phyloP scores from a whole-genome alignment of 2,113 vertebrate species.

The Enhydra lutris region DNA sequence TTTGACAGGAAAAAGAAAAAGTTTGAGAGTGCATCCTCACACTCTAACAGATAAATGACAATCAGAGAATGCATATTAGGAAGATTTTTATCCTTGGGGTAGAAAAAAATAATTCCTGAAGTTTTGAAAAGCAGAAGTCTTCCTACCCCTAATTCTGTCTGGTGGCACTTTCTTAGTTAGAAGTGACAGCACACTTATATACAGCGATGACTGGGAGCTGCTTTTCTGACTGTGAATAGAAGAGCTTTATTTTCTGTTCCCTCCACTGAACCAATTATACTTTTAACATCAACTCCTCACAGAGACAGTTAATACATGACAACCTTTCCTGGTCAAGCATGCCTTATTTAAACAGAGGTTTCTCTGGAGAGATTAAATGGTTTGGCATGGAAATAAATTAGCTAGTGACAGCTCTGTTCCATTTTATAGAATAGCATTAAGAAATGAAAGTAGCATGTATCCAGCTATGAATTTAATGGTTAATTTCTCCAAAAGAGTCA shows the following conservation, averaged over 20 bases:
- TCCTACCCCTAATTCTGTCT: neutral
- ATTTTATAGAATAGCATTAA: conserved; percentile 39
- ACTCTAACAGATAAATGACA: neutral
- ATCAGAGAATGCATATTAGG: neutral
- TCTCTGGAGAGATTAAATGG: conserved; percentile 66
- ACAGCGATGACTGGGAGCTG: neutral
- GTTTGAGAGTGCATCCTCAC: neutral
- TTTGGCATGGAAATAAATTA: conserved; percentile 62
- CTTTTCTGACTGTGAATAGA: neutral
- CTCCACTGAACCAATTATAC: conserved; percentile 51
- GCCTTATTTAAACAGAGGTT: conserved; percentile 68
- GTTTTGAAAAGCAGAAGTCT: conserved; percentile 1
- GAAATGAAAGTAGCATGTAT: conserved; percentile 18
- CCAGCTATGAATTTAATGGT: neutral
- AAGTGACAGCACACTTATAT: conserved; percentile 1
- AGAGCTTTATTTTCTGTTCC: conserved; percentile 32
- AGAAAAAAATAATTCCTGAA: neutral
- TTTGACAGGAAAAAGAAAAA: neutral
- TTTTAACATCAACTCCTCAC: conserved; percentile 62
- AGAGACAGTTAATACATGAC: conserved; percentile 69
- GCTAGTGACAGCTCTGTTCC: conserved; percentile 29
- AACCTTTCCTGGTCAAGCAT: conserved; percentile 69
- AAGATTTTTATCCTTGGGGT: neutral
- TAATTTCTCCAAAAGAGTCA: neutral
- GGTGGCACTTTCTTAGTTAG: conserved; percentile 5